phyloP scores from a whole-genome alignment of 2,888 invertebrate genomes.

The Diaperis boleti region DNA sequence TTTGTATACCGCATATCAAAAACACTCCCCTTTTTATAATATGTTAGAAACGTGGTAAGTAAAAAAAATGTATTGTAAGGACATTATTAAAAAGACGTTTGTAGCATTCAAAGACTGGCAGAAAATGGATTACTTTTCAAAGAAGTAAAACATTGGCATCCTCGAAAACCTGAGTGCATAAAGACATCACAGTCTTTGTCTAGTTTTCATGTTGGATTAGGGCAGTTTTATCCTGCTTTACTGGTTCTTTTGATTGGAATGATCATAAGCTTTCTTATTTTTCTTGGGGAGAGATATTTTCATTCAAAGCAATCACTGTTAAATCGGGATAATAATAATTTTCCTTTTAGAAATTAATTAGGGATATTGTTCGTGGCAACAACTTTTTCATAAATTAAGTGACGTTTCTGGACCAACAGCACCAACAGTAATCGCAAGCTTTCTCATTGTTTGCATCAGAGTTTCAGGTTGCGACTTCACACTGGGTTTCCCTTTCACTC shows the following conservation, averaged over 20 bases:
- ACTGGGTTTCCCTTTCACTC: no score
- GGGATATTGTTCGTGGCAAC: no score
- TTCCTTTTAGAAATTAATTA: no score
- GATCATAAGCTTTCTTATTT: conserved; percentile 50
- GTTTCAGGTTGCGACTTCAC: no score
- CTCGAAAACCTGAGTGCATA: conserved; percentile 58
- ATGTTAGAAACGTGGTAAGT: conserved; percentile 59
- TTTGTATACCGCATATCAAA: conserved; percentile 55
- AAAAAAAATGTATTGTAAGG: conserved; percentile 44
- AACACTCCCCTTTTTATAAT: conserved; percentile 60
- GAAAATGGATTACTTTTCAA: conserved; percentile 58
- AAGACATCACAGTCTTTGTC: conserved; percentile 44
- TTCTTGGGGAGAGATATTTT: conserved; percentile 45
- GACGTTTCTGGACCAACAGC: no score
- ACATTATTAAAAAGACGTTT: conserved; percentile 33
- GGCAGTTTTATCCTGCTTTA: conserved; percentile 59
- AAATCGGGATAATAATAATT: no score
- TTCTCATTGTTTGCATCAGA: no score
- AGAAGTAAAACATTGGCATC: conserved; percentile 57
- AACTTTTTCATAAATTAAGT: no score
- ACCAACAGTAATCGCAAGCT: no score
- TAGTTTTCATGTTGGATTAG: conserved; percentile 53
- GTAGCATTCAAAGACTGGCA: conserved; percentile 56
- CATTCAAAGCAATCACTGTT: no score
- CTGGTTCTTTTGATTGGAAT: conserved; percentile 53